These are phyloP conservation scores for Myotis pilosus DNA, from an alignment of 2,797 vertebrate genomes.

Conservation along the genomic window DNA sequence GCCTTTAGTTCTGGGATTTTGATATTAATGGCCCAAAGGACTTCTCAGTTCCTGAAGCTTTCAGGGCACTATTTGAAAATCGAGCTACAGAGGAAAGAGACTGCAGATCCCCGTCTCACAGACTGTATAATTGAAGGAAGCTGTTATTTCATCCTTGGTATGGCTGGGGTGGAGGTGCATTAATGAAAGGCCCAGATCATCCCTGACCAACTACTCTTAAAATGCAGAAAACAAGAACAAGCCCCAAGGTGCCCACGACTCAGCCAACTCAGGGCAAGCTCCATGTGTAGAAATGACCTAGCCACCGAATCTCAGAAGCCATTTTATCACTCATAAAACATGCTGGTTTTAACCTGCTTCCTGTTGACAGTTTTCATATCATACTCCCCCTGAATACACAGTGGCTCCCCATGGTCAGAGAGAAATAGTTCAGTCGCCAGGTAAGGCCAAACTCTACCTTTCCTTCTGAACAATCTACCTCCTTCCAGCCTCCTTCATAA, in stretches of 20 bases:
- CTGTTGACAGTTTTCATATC: conserved; percentile 30
- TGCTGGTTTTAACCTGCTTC: background rate
- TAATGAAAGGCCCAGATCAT: conserved; percentile 38
- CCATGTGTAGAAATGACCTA: background rate
- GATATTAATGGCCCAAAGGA: conserved; percentile 40
- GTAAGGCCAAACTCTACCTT: background rate
- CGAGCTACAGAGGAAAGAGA: conserved; percentile 46
- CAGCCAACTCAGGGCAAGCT: background rate
- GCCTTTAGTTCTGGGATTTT: conserved; percentile 65
- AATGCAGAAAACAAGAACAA: background rate
- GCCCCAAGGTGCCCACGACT: background rate
- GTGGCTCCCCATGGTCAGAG: background rate
- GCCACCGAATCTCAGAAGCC: conserved; percentile 20
- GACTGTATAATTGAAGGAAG: conserved; percentile 1
- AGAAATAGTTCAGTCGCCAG: background rate
- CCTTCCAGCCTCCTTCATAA: background rate
- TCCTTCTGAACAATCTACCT: background rate
- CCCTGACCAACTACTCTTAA: background rate
- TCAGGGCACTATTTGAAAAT: conserved; percentile 44
- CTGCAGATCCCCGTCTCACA: background rate
- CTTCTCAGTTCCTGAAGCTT: conserved; percentile 44
- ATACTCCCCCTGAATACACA: background rate
- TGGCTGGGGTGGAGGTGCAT: background rate
- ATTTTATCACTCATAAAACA: conserved; percentile 48
- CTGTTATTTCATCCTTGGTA: conserved; percentile 1